Percentiles rank a stretch among this genome's conserved stretches.
These are phyloP conservation scores for Coranthus polyacanthus DNA, from an alignment of 2,797 vertebrate genomes.

Conservation along the genomic window DNA sequence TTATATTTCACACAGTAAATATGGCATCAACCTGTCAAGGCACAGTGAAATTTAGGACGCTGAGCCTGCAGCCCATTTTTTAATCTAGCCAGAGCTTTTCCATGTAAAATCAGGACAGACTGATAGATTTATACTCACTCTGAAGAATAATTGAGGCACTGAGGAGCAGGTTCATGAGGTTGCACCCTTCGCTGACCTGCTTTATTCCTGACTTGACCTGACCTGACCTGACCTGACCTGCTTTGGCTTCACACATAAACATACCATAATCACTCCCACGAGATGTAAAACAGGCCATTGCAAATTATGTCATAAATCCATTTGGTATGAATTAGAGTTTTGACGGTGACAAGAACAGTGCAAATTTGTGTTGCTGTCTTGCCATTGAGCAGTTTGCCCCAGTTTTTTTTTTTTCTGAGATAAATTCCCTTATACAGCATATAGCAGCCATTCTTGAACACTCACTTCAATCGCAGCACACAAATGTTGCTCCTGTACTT, in stretches of 20 bases:
- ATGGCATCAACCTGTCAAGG: slow-evolving; percentile 80
- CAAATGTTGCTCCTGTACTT: slow-evolving; percentile 21
- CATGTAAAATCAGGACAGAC: slow-evolving; percentile 52
- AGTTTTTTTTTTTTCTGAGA: slow-evolving; percentile 31
- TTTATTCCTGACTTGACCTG: too few relatives aligned
- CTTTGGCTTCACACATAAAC: slow-evolving; percentile 7
- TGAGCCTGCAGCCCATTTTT: slow-evolving; percentile 64
- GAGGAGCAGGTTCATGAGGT: slow-evolving; percentile 22
- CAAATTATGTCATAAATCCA: slow-evolving; percentile 26
- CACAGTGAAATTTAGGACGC: slow-evolving; percentile 74
- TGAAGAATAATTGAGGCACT: slow-evolving; percentile 28
- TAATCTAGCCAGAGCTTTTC: slow-evolving; percentile 40
- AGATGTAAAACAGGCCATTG: slow-evolving; percentile 15
- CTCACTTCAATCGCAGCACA: slow-evolving; percentile 9
- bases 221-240: too few relatives aligned
- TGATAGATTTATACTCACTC: slow-evolving; percentile 50
- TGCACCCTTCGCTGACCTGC: slow-evolving; percentile 19
- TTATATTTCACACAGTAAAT: slow-evolving; percentile 85
- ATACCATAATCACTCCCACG: not conserved
- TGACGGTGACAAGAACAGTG: slow-evolving; percentile 1
- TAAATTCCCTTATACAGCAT: slow-evolving; percentile 14
- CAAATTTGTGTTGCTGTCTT: not conserved
- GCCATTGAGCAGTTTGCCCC: slow-evolving; percentile 6
- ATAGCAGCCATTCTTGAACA: slow-evolving; percentile 10
- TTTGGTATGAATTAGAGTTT: slow-evolving; percentile 11